These are phyloP conservation scores for Fragariocoptes setiger DNA, from an alignment of 1,140 invertebrate genomes.

Conservation along the genomic window DNA sequence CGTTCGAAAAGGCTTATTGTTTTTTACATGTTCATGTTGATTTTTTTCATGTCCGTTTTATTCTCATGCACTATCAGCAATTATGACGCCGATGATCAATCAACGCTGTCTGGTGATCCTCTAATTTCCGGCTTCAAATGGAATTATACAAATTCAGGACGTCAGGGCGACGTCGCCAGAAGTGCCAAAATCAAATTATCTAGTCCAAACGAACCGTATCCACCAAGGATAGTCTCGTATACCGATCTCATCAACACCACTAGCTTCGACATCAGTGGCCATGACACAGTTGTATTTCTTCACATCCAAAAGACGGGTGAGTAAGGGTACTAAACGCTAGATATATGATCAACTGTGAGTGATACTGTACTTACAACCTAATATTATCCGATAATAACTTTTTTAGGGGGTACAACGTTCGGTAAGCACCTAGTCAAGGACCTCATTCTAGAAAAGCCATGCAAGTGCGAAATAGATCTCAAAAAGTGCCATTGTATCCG, in stretches of 20 bases:
- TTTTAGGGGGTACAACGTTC: conserved; percentile 42
- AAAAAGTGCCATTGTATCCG: conserved; percentile 23
- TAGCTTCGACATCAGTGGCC: conserved; percentile 29
- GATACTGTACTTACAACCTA: not conserved
- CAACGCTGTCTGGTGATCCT: too few species aligned
- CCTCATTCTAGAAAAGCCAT: conserved; percentile 54
- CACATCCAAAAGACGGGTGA: conserved; percentile 80
- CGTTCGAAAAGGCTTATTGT: too few species aligned
- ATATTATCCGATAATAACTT: not conserved
- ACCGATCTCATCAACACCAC: not conserved
- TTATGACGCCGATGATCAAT: too few species aligned
- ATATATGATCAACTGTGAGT: not conserved
- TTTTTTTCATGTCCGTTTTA: too few species aligned
- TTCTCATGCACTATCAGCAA: too few species aligned
- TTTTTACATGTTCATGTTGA: too few species aligned
- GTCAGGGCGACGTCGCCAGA: too few species aligned
- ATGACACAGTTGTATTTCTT: conserved; percentile 88
- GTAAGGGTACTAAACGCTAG: not conserved
- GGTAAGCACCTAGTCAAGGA: conserved; percentile 73
- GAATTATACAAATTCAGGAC: too few species aligned
- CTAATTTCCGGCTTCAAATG: too few species aligned
- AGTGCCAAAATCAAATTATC: too few species aligned
- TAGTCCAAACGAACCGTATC: too few species aligned
- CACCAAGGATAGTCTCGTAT: too few species aligned
- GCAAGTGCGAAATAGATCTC: conserved; percentile 43